phyloP scores from a whole-genome alignment of 2,113 vertebrate genomes.

The Turnix velox region DNA sequence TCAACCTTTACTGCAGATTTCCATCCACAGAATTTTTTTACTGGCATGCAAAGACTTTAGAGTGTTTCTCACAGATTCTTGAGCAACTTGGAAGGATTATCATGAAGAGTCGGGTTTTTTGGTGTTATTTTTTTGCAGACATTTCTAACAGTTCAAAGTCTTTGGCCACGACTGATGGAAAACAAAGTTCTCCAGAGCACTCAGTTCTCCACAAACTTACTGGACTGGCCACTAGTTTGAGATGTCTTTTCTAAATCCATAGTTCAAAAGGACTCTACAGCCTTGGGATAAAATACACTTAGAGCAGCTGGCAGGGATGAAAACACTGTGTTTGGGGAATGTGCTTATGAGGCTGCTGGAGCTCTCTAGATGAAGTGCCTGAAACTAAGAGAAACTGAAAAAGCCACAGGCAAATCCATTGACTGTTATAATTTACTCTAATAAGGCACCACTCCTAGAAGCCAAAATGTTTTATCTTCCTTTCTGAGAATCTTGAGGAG shows the following conservation, averaged over 20 bases:
- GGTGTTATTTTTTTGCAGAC: neutral
- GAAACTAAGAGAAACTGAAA: neutral
- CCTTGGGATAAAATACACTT: neutral
- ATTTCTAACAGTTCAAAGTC: neutral
- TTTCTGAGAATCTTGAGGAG: neutral
- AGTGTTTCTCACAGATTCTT: neutral
- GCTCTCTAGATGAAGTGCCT: neutral
- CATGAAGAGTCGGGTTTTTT: neutral
- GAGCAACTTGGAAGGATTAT: neutral
- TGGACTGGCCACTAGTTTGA: neutral
- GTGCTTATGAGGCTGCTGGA: neutral
- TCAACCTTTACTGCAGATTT: neutral
- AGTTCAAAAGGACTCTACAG: neutral
- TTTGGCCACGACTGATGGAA: neutral
- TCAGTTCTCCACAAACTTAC: neutral
- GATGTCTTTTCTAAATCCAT: neutral
- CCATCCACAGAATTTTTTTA: neutral
- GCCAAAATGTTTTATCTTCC: neutral
- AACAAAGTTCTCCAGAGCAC: neutral
- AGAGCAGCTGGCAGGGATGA: neutral
- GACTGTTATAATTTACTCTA: neutral
- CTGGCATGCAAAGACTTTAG: neutral
- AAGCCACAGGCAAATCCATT: neutral
- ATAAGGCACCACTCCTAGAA: neutral
- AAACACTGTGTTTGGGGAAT: neutral